These are phyloP conservation scores for Periophthalmus modestus DNA, from an alignment of 2,113 vertebrate species.

Conservation along the genomic window DNA sequence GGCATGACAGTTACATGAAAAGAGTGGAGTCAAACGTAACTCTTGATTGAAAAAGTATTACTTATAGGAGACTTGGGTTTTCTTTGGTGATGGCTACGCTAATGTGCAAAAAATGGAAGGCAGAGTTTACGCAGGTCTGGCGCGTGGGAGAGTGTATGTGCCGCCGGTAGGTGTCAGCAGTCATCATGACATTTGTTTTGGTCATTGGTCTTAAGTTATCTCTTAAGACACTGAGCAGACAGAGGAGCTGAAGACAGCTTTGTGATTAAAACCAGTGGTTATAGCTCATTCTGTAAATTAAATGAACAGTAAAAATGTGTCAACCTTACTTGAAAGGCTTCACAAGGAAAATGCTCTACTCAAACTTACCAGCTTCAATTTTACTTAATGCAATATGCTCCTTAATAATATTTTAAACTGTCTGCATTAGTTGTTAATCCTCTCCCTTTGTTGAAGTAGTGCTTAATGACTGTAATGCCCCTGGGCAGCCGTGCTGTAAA, in stretches of 20 bases:
- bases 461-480: neutral
- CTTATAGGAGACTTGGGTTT: slow-evolving; percentile 32
- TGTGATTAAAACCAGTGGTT: slow-evolving; percentile 19
- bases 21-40: slow-evolving; percentile 45
- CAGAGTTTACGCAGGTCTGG: neutral
- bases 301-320: too few relatives aligned
- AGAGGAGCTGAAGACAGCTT: slow-evolving; percentile 15
- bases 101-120: slow-evolving; percentile 10
- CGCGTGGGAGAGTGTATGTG: slow-evolving; percentile 39
- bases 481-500: neutral
- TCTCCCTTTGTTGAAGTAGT: neutral
- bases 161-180: slow-evolving; percentile 29
- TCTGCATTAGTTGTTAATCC: neutral
- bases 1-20: slow-evolving; percentile 71
- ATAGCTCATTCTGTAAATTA: slow-evolving; percentile 19
- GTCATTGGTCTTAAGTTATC: slow-evolving; percentile 26
- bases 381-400: neutral
- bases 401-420: neutral
- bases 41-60: slow-evolving; percentile 68
- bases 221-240: neutral
- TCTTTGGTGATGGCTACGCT: slow-evolving; percentile 5
- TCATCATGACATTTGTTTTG: slow-evolving; percentile 28
- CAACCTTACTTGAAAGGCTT: too few relatives aligned
- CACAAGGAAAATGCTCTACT: neutral
- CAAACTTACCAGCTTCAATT: neutral